Conservation (phyloP, 2,797 vertebrate genomes). For the Crenichthys baileyi region DNA sequence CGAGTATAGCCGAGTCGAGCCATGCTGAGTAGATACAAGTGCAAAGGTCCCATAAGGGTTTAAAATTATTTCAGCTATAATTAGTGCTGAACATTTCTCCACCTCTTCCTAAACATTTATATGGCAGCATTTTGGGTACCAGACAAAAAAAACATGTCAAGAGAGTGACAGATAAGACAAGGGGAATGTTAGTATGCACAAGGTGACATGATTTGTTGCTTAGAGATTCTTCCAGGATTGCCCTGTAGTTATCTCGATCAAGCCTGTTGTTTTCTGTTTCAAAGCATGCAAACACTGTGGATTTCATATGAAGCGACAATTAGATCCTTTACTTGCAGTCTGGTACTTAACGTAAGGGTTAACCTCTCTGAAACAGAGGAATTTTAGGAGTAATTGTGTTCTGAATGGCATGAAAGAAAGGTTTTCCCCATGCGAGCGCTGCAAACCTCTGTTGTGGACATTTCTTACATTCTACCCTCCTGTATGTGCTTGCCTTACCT, state of each 20-base stretch:
- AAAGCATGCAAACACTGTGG: background rate
- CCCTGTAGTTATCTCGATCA: background rate
- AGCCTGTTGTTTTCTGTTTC: background rate
- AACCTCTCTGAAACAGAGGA: background rate
- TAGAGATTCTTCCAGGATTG: no score
- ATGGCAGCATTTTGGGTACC: background rate
- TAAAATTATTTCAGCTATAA: background rate
- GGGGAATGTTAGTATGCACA: background rate
- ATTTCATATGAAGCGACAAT: background rate
- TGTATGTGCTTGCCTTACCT: conserved; percentile 37
- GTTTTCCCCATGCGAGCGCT: background rate
- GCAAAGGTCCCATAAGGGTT: no score
- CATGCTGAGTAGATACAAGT: no score
- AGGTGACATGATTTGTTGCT: background rate
- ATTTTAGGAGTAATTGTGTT: conserved; percentile 5
- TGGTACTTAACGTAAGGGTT: background rate
- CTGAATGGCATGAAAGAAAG: background rate
- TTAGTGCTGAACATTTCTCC: background rate
- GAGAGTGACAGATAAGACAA: background rate
- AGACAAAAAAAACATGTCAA: background rate
- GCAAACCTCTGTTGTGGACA: background rate
- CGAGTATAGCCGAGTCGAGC: no score
- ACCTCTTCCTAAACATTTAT: background rate
- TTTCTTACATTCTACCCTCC: background rate
- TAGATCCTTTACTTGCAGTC: background rate